Conservation (phyloP, 2,888 invertebrate species). For the Parnassius smintheus region DNA sequence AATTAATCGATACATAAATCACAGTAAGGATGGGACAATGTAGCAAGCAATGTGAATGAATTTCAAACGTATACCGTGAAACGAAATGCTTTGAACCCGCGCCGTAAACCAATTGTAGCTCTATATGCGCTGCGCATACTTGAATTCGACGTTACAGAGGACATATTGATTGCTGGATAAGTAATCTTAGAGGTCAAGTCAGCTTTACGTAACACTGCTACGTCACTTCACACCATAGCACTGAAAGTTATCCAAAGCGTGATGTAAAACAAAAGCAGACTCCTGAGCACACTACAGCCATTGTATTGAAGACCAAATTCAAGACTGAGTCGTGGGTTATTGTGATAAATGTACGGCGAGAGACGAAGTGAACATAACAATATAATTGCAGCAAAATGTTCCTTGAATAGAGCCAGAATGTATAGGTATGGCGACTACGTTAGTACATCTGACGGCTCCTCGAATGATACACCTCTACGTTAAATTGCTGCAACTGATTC, state of each 20-base stretch:
- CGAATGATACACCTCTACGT: constrained; percentile 10
- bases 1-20: constrained; percentile 3
- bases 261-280: constrained; percentile 37
- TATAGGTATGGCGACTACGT: constrained; percentile 33
- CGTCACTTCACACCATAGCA: constrained; percentile 40
- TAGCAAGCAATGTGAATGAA: constrained; percentile 16
- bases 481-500: neutral
- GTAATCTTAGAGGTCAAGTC: constrained; percentile 31
- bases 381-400: constrained; percentile 78
- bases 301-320: constrained; percentile 62
- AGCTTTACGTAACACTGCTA: constrained; percentile 28
- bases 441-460: constrained; percentile 14
- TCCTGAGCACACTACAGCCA: constrained; percentile 58
- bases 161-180: constrained; percentile 59
- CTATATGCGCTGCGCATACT: constrained; percentile 75
- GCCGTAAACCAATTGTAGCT: constrained; percentile 71
- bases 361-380: constrained; percentile 77
- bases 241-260: constrained; percentile 35
- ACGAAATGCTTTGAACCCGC: constrained; percentile 75
- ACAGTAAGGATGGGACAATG: neutral
- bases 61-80: constrained; percentile 64
- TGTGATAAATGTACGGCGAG: constrained; percentile 67
- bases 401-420: constrained; percentile 68
- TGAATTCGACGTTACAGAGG: constrained; percentile 72
- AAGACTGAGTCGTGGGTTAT: constrained; percentile 68